These are phyloP conservation scores for Silurus aristotelis DNA, from an alignment of 2,797 vertebrate genomes.

Conservation along the genomic window DNA sequence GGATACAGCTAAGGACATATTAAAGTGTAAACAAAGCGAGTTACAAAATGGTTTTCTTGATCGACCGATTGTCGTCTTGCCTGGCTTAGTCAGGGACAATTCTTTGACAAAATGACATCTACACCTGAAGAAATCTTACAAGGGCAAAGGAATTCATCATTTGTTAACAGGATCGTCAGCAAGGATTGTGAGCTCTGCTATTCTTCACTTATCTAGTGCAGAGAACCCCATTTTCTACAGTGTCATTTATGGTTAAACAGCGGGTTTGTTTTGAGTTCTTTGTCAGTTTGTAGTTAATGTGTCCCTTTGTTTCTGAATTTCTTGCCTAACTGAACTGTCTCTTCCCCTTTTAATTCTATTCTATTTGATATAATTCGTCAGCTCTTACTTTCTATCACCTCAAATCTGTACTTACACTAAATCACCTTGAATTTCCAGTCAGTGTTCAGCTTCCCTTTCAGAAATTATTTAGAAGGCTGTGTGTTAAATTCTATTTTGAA, in stretches of 20 bases:
- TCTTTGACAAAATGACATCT: conserved; percentile 12
- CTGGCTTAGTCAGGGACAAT: conserved; percentile 33
- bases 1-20: conserved; percentile 38
- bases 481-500: conserved; percentile 85
- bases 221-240: conserved; percentile 59
- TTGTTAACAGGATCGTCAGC: conserved; percentile 21
- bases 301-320: conserved; percentile 53
- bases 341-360: conserved; percentile 56
- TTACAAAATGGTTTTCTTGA: conserved; percentile 43
- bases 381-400: conserved; percentile 58
- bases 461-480: conserved; percentile 70
- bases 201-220: conserved; percentile 47
- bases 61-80: conserved; percentile 34
- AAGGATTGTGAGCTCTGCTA: conserved; percentile 8
- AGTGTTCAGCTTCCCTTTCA: conserved; percentile 63
- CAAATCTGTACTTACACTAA: conserved; percentile 62
- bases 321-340: conserved; percentile 46
- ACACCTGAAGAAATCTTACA: conserved; percentile 13
- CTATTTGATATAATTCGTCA: conserved; percentile 50
- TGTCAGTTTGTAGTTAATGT: conserved; percentile 71
- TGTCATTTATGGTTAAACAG: conserved; percentile 61
- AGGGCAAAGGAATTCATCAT: conserved; percentile 2
- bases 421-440: conserved; percentile 64
- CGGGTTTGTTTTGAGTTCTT: conserved; percentile 59
- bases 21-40: conserved; percentile 31